phyloP scores from a whole-genome alignment of 92 coral and sea anemone species.

The Phenganax stokvisi region DNA sequence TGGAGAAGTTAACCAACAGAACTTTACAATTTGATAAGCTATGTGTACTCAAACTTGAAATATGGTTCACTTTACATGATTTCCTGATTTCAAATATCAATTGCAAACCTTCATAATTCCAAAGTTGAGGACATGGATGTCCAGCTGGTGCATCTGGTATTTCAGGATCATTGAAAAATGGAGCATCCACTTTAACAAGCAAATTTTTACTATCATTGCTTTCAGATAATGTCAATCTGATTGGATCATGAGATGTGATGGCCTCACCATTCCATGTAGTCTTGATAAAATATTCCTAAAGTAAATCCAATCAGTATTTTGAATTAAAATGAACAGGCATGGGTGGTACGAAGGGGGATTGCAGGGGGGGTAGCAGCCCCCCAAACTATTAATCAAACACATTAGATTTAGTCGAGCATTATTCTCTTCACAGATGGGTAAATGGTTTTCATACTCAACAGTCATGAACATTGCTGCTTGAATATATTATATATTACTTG shows the following conservation, averaged over 20 bases:
- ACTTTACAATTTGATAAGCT: too few species aligned
- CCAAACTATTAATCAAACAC: too few species aligned
- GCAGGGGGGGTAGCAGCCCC: too few species aligned
- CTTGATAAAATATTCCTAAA: constrained; percentile 51
- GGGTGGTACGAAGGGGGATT: neutral
- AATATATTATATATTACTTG: too few species aligned
- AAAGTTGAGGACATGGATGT: constrained; percentile 76
- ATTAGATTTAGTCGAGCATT: too few species aligned
- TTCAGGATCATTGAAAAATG: constrained; percentile 84
- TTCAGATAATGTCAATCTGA: constrained; percentile 57
- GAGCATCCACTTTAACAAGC: constrained; percentile 69
- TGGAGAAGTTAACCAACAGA: too few species aligned
- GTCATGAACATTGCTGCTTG: too few species aligned
- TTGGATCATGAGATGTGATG: constrained; percentile 54
- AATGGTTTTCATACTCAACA: too few species aligned
- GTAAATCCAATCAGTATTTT: neutral
- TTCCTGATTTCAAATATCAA: neutral
- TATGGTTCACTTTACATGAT: neutral
- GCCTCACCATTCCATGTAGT: constrained; percentile 72
- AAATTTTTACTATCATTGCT: constrained; percentile 47
- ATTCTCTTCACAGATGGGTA: too few species aligned
- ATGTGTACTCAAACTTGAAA: neutral
- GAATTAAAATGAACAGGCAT: neutral
- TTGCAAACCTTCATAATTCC: constrained; percentile 87
- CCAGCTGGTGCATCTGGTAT: constrained; percentile 64